phyloP scores from a whole-genome alignment of 2,888 invertebrate genomes.

The Rhagonycha lutea region DNA sequence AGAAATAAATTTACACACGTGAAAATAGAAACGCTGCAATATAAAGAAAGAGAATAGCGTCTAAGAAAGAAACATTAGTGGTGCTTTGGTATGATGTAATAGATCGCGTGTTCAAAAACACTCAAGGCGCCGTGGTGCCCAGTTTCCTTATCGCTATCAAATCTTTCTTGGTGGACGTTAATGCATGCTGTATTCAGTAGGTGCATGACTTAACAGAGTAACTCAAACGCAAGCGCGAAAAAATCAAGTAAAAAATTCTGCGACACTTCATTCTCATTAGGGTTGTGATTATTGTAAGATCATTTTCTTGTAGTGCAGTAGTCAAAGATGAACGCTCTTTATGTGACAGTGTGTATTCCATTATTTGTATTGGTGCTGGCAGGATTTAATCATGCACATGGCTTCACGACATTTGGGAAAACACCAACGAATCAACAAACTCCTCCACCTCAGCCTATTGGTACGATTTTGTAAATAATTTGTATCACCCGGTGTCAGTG shows the following conservation, averaged over 20 bases:
- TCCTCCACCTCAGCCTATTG: slow-evolving; percentile 40
- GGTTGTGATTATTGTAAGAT: slow-evolving; percentile 44
- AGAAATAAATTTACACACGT: slow-evolving; percentile 16
- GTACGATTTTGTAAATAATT: slow-evolving; percentile 38
- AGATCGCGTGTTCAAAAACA: slow-evolving; percentile 48
- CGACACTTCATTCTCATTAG: slow-evolving; percentile 42
- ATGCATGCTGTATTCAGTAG: slow-evolving; percentile 46
- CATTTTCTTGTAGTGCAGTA: slow-evolving; percentile 34
- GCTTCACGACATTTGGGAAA: slow-evolving; percentile 55
- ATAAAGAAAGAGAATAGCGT: slow-evolving; percentile 12
- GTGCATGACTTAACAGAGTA: slow-evolving; percentile 46
- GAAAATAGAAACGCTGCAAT: slow-evolving; percentile 12
- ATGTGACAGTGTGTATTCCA: slow-evolving; percentile 59
- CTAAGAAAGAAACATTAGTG: slow-evolving; percentile 11
- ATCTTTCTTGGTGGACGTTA: slow-evolving; percentile 47
- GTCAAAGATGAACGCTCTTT: slow-evolving; percentile 51
- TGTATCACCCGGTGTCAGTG: slow-evolving; percentile 30
- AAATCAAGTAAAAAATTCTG: slow-evolving; percentile 29
- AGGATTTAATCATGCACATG: slow-evolving; percentile 54
- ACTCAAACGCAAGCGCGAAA: slow-evolving; percentile 31
- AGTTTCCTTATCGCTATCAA: slow-evolving; percentile 48
- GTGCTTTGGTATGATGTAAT: slow-evolving; percentile 47
- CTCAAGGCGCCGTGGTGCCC: slow-evolving; percentile 48
- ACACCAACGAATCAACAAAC: slow-evolving; percentile 42
- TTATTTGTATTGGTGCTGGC: slow-evolving; percentile 57